Evolutionary conservation across 1,140 invertebrate genomes (phyloP).

Genomic region (Vanessa tameamea): DNA sequence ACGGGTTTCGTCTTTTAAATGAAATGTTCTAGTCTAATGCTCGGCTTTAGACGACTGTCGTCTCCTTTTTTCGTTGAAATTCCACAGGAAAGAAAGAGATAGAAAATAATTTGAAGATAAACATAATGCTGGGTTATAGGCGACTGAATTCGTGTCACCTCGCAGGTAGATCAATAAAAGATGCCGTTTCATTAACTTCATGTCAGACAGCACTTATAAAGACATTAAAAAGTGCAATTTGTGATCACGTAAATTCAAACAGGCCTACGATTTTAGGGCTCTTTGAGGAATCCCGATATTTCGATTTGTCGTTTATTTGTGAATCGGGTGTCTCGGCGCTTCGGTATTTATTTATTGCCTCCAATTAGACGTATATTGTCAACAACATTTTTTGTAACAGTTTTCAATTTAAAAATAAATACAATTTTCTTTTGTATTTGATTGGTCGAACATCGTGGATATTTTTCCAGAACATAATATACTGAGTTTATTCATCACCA

Average conservation of each 20-base stretch:
- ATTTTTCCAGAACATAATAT: too few relatives aligned
- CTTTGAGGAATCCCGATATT: slow-evolving; percentile 6
- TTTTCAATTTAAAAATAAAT: too few relatives aligned
- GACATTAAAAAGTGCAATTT: slow-evolving; percentile 73
- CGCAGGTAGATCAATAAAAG: slow-evolving; percentile 79
- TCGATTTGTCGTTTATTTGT: background rate
- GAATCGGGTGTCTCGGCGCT: too few relatives aligned
- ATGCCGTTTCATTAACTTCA: slow-evolving; percentile 75
- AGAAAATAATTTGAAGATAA: slow-evolving; percentile 73
- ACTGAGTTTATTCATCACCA: too few relatives aligned
- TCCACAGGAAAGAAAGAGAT: slow-evolving; percentile 46
- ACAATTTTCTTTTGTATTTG: too few relatives aligned
- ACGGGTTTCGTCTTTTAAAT: slow-evolving; percentile 73
- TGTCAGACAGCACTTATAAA: slow-evolving; percentile 78
- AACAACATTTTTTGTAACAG: too few relatives aligned
- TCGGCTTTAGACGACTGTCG: slow-evolving; percentile 50
- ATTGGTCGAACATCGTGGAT: too few relatives aligned
- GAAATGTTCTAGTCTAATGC: slow-evolving; percentile 71
- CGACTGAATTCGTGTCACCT: slow-evolving; percentile 66
- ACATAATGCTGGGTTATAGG: slow-evolving; percentile 72
- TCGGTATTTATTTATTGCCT: too few relatives aligned
- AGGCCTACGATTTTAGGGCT: slow-evolving; percentile 1
- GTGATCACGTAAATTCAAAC: slow-evolving; percentile 50
- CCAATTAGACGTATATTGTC: too few relatives aligned
- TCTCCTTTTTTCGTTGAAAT: slow-evolving; percentile 37